Conservation (phyloP, 2,797 vertebrate genomes). For the Lepilemur ruficaudatus region DNA sequence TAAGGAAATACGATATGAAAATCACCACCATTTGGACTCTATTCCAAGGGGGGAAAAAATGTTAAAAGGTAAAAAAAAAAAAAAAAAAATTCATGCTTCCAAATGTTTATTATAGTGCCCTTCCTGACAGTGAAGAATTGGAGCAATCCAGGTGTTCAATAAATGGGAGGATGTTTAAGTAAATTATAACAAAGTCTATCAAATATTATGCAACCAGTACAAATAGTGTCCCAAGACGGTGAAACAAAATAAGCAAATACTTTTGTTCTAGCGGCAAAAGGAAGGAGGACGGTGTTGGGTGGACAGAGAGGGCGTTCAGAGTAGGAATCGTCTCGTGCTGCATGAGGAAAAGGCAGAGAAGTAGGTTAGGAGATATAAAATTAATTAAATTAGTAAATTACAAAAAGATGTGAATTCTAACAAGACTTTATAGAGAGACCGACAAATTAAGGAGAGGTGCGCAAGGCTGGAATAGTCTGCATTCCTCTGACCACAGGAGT, state of each 20-base stretch:
- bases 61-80: background rate
- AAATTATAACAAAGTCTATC: background rate
- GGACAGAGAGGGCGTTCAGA: background rate
- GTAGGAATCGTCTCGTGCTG: too few relatives aligned
- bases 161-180: background rate
- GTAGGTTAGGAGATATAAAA: background rate
- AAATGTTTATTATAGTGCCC: background rate
- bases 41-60: background rate
- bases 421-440: background rate
- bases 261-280: background rate
- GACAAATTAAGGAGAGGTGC: background rate
- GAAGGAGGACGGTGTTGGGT: background rate
- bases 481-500: background rate
- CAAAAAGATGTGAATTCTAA: background rate
- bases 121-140: background rate
- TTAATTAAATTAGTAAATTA: background rate
- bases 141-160: background rate
- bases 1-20: background rate
- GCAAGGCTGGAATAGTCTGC: background rate
- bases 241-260: background rate
- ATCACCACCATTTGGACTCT: background rate
- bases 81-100: background rate
- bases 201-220: background rate
- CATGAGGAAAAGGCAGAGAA: background rate
- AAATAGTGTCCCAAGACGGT: background rate